Evolutionary conservation across 2,113 vertebrate genomes (phyloP).

Genomic region (Rousettus leschenaultii): DNA sequence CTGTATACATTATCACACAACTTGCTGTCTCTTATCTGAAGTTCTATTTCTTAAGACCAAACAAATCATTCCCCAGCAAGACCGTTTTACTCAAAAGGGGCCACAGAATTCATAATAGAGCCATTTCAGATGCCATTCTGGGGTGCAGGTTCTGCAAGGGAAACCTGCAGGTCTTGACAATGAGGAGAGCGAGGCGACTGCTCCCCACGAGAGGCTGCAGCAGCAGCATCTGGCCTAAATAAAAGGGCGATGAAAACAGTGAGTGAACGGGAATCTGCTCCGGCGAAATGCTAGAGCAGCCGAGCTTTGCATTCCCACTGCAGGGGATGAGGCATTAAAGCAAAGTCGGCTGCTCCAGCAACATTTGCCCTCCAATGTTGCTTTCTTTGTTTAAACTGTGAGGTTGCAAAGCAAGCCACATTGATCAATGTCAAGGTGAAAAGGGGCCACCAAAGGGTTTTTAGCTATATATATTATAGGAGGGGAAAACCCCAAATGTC

Average conservation of each 20-base stretch:
- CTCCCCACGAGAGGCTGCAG: not conserved
- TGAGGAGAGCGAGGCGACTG: not conserved
- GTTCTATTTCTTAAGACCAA: conserved; percentile 38
- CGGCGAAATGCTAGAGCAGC: conserved; percentile 33
- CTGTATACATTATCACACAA: not conserved
- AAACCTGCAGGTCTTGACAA: conserved; percentile 13
- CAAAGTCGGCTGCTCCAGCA: not conserved
- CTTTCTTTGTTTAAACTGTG: conserved; percentile 47
- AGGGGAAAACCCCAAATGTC: not conserved
- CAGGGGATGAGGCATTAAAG: conserved; percentile 30
- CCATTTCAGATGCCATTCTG: not conserved
- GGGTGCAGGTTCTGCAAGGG: not conserved
- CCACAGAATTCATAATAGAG: not conserved
- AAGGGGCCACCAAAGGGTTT: not conserved
- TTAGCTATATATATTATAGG: not conserved
- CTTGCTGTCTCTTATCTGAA: conserved; percentile 6
- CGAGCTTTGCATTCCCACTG: conserved; percentile 24
- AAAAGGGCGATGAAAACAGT: conserved; percentile 37
- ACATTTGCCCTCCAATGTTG: not conserved
- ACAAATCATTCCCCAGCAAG: not conserved
- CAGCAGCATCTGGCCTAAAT: conserved; percentile 48
- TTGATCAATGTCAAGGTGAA: not conserved
- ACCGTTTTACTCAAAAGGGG: not conserved
- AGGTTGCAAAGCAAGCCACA: not conserved
- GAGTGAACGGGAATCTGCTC: conserved; percentile 48